These are phyloP conservation scores for Marisa cornuarietis DNA, from an alignment of 1,140 invertebrate genomes.

Conservation along the genomic window DNA sequence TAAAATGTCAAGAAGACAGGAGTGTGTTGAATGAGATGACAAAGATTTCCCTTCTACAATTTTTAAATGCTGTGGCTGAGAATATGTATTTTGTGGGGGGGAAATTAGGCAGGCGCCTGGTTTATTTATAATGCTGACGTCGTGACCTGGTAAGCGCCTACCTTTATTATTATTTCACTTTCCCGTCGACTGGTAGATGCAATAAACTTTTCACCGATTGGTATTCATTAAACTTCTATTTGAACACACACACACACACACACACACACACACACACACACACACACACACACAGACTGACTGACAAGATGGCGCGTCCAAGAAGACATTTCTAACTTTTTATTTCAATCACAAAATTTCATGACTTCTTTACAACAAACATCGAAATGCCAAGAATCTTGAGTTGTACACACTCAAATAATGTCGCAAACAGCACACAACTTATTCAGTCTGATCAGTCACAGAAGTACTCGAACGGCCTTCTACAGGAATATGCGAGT, in stretches of 20 bases:
- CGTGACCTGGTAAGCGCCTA: not conserved
- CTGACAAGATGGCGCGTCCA: not conserved
- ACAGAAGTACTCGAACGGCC: not conserved
- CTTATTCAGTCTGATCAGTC: not conserved
- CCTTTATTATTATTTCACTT: not conserved
- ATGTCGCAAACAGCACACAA: not conserved
- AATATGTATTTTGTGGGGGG: not conserved
- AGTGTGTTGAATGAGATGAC: no score
- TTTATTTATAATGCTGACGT: not conserved
- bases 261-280: not conserved
- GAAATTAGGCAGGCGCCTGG: not conserved
- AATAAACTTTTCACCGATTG: not conserved
- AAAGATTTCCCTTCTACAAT: not conserved
- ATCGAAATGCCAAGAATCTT: not conserved
- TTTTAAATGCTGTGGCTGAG: not conserved
- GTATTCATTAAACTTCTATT: no score
- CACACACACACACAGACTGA: not conserved
- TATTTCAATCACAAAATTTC: constrained; percentile 6
- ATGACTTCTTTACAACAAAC: not conserved
- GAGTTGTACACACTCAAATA: constrained; percentile 7
- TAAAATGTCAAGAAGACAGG: no score
- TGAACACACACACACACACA: constrained; percentile 3
- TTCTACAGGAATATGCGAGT: not conserved
- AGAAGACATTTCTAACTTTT: not conserved
- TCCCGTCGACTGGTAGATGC: not conserved